A percentile compares a stretch with the other conserved stretches of the same genome.
phyloP scores from a whole-genome alignment of 2,888 invertebrate species.

The Synanthedon formicaeformis region DNA sequence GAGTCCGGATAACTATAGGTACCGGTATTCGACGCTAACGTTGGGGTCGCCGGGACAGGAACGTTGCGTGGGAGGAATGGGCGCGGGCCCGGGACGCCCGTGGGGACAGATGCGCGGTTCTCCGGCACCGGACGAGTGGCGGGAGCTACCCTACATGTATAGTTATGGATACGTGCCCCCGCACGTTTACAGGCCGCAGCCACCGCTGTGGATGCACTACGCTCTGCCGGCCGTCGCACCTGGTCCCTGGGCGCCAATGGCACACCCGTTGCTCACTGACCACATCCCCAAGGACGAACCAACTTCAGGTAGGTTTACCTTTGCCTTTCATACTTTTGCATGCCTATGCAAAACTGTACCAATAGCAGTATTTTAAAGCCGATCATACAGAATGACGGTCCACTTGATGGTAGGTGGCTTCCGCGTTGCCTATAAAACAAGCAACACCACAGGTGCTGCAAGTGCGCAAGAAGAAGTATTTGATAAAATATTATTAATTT shows the following conservation, averaged over 20 bases:
- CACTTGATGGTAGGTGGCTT: too few species aligned
- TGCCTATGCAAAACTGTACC: too few species aligned
- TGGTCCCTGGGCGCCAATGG: constrained; percentile 67
- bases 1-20: constrained; percentile 52
- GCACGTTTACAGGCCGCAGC: constrained; percentile 33
- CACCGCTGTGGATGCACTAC: constrained; percentile 62
- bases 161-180: constrained; percentile 48
- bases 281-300: constrained; percentile 71
- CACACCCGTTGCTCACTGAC: constrained; percentile 57
- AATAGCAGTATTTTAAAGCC: too few species aligned
- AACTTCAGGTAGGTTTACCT: constrained; percentile 55
- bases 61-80: constrained; percentile 21
- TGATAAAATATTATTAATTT: too few species aligned
- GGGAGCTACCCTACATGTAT: constrained; percentile 48
- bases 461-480: too few species aligned
- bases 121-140: constrained; percentile 32
- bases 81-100: constrained; percentile 38
- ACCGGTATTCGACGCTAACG: constrained; percentile 41
- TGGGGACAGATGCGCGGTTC: constrained; percentile 15
- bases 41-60: constrained; percentile 37
- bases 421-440: too few species aligned
- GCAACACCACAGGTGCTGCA: too few species aligned
- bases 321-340: background rate
- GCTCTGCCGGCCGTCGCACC: constrained; percentile 49
- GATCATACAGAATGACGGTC: too few species aligned